Base-by-base conservation (phyloP, 2,888 invertebrate species). In the Eustalomyia histrio region DNA sequence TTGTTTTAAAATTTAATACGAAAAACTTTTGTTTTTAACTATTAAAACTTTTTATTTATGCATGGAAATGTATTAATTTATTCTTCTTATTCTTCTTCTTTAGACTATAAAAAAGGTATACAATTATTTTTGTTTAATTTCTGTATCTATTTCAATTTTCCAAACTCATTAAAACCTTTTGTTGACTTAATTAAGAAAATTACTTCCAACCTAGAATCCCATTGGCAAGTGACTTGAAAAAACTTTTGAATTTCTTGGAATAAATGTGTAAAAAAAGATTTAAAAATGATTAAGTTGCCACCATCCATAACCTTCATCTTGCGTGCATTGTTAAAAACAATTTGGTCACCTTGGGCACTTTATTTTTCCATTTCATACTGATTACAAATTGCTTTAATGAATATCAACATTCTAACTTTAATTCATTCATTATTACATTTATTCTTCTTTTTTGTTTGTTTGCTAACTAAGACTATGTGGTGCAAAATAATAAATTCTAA, bases 141-240 rank as follows among this genome's bases (percentile, higher is more conserved):
- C 17, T 35, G 61, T 63, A 68, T 76, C 29, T 33, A 68, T 76
- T 68, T 76, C 68, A 61, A 76, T 68, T 76, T 55, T 74, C 24
- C 55, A 43, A 50, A 68, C 33, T 80, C 68, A 68, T 60, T 76
- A 50, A 47, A 80, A 73, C 53, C 61, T 73, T 73, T 69, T 74
- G 53, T 39, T 39, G 65, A 65, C 50, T 76, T 78, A 74, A 78
- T 78, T 65, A 81, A n/a, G n/a, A 24, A 64, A 64, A 39, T 52
- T 52, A 64, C 35, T 50, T 55, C n/a, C n/a, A 21, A 64, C 17
- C 17, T 24, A 16, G n/a, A 58, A 67, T 33, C 50, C 52, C 29
- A 52, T 8, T 35, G 35, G 63, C 35, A 50, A 69, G 33, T 14
- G 43, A 29, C 43, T 47, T 47, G 14, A 50, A 35, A 16, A 64